Evolutionary conservation across 2,113 vertebrate species (phyloP), one percentile per base, ranked within the genome.

Genomic region (Chinchilla lanigera): DNA sequence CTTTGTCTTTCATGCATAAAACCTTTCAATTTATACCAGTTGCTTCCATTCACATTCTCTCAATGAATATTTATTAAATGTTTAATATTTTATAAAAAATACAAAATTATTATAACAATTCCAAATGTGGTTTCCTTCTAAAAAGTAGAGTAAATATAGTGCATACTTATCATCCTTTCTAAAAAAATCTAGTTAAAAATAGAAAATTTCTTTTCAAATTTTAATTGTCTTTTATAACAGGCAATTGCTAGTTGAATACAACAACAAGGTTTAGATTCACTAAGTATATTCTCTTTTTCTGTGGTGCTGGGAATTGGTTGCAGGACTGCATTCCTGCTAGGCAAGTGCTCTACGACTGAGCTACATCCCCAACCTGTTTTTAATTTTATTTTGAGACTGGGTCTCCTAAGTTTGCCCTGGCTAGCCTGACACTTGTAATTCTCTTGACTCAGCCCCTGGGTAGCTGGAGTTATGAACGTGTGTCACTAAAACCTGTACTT

Each of bases 41-140:
- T 35, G 2, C 11, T 80, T 5, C 26, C 50, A 84, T 86, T 96
- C 24, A 82, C 44, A 86, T 35, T 81, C 22, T 54, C 17, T 90
- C 11, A 75, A 89, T 5, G 96, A 91, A 90, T 88, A 67, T 84
- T 65, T 71, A 84, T 56, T 83, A 69, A 69, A 47, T 50, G 47
- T 13, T 1, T 38, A 71, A 0, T 50, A 3, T 61, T 81, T 94
- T 11, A 4, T 38, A 88, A 8, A 17, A 35, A 63, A 24, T 78
- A 30, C 2, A 28, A 92, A 44, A 67, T 54, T 47, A 89, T n/a
- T 44, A 1, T 35, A 75, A 80, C 73, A 1, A 85, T 41, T 89
- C n/a, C 33, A 63, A 47, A 60, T 58, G 24, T 58, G 0, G 13
- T 82, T 91, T 89, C 4, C 13, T 33, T 44, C 2, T 1, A 73